Conservation (phyloP, 2,888 invertebrate genomes). For the Macrosiphum euphorbiae region DNA sequence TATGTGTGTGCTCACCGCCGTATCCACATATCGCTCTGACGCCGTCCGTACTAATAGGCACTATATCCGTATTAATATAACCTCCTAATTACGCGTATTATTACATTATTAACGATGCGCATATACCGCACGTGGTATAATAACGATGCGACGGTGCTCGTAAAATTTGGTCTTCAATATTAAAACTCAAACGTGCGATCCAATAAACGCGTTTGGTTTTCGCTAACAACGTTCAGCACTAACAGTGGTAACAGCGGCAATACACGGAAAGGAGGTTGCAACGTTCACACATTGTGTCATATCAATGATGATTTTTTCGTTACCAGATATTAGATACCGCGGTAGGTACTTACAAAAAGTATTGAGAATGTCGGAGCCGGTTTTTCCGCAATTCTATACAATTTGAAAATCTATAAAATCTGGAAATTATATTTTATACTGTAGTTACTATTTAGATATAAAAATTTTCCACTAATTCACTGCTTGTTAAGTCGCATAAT, state of each 20-base stretch:
- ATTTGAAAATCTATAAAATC: too few relatives aligned
- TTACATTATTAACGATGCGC: background rate
- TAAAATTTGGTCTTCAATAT: slow-evolving; percentile 10
- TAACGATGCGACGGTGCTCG: background rate
- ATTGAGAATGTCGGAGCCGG: background rate
- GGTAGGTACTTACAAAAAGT: background rate
- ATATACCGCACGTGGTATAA: background rate
- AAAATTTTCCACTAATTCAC: too few relatives aligned
- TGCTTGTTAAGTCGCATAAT: too few relatives aligned
- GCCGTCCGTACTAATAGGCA: background rate
- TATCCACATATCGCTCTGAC: background rate
- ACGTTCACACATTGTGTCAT: background rate
- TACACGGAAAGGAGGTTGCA: background rate
- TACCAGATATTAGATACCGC: background rate
- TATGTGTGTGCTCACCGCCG: background rate
- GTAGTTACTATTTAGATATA: too few relatives aligned
- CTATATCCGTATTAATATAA: background rate
- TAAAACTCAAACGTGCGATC: background rate
- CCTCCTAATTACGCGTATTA: background rate
- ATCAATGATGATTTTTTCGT: background rate
- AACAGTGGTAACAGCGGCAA: background rate
- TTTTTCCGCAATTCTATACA: too few relatives aligned
- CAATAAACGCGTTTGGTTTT: background rate
- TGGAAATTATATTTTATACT: too few relatives aligned
- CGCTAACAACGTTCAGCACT: background rate